phyloP scores from a whole-genome alignment of 1,140 invertebrate genomes.

The Geopemphigus sp. region DNA sequence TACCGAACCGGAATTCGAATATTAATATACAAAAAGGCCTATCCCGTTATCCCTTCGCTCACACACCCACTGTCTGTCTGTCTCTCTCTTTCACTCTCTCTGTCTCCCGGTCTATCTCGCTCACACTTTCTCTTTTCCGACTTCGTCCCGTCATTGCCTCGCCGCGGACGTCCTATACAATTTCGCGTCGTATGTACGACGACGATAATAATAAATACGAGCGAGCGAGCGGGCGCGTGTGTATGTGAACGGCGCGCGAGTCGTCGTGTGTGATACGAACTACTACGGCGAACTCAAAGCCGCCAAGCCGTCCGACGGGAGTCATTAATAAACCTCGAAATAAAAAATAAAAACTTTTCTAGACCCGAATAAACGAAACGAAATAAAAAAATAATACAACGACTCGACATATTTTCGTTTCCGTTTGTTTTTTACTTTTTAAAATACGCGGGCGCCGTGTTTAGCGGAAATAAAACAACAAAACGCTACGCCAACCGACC shows the following conservation, averaged over 20 bases:
- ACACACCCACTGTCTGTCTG: background rate
- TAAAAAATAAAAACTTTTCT: conserved; percentile 14
- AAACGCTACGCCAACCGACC: background rate
- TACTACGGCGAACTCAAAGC: background rate
- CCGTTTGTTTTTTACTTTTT: background rate
- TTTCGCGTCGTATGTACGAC: background rate
- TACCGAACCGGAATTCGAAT: conserved; percentile 11
- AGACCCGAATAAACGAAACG: background rate
- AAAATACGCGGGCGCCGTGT: background rate
- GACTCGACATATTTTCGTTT: background rate
- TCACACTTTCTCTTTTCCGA: too few species aligned
- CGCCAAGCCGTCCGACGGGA: background rate
- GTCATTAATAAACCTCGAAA: conserved; percentile 24
- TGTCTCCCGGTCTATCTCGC: too few species aligned
- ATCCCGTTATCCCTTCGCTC: background rate
- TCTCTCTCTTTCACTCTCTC: too few species aligned
- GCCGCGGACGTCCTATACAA: background rate
- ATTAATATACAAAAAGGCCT: conserved; percentile 38
- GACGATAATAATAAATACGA: background rate
- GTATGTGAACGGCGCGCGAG: too few species aligned
- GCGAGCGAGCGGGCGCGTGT: background rate
- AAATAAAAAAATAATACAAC: conserved; percentile 17
- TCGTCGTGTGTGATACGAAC: too few species aligned
- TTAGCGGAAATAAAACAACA: background rate
- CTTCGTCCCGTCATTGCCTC: too few species aligned